phyloP scores from a whole-genome alignment of 2,888 invertebrate genomes.

The Helicoverpa assulta region DNA sequence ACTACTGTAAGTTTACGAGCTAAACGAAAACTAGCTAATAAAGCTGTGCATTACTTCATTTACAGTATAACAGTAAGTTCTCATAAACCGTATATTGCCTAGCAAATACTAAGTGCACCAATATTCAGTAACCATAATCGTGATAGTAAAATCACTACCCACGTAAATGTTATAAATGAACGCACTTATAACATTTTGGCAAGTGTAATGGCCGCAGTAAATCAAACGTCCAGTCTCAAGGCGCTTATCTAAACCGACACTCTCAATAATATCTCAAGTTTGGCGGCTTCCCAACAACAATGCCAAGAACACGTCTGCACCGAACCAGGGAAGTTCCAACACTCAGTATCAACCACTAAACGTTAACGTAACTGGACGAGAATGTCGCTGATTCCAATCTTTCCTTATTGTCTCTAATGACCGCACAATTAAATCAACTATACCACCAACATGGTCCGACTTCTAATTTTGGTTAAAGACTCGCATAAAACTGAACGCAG shows the following conservation, averaged over 20 bases:
- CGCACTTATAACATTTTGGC: constrained; percentile 49
- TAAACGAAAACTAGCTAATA: constrained; percentile 15
- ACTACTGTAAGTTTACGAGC: constrained; percentile 5
- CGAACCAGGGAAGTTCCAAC: constrained; percentile 31
- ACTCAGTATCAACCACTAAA: constrained; percentile 20
- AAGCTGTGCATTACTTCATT: constrained; percentile 21
- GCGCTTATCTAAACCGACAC: constrained; percentile 41
- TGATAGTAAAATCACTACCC: constrained; percentile 43
- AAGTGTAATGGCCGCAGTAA: constrained; percentile 45
- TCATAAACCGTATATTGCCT: constrained; percentile 27
- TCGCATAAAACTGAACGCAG: constrained; percentile 45
- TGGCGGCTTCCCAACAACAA: constrained; percentile 50
- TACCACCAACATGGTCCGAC: constrained; percentile 27
- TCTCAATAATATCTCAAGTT: constrained; percentile 44
- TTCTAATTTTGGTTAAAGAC: constrained; percentile 55
- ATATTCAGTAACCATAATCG: constrained; percentile 29
- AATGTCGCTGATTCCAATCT: constrained; percentile 44
- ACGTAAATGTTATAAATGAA: constrained; percentile 50
- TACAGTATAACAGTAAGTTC: constrained; percentile 4
- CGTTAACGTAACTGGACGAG: constrained; percentile 26
- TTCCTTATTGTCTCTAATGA: constrained; percentile 23
- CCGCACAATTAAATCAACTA: constrained; percentile 43
- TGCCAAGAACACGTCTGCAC: constrained; percentile 39
- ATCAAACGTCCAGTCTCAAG: constrained; percentile 51
- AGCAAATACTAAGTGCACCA: constrained; percentile 19